Conservation (phyloP, 2,888 invertebrate genomes). For the Acleris sparsana region DNA sequence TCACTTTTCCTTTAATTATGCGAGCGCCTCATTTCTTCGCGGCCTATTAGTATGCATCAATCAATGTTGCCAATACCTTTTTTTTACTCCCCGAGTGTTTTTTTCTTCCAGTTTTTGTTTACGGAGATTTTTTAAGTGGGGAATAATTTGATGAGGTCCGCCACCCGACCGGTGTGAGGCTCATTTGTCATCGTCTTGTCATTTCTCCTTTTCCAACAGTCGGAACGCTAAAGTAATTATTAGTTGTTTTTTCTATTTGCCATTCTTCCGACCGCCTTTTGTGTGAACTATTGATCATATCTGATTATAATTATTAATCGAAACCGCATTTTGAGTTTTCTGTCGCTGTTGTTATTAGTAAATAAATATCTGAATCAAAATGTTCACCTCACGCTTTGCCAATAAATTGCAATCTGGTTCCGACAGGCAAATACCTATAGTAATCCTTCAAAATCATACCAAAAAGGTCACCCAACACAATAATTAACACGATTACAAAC, state of each 20-base stretch:
- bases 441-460: constrained; percentile 17
- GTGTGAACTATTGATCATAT: constrained; percentile 50
- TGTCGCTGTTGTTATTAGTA: neutral
- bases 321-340: neutral
- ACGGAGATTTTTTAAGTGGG: constrained; percentile 82
- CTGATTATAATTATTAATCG: constrained; percentile 21
- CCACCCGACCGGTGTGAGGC: constrained; percentile 81
- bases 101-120: constrained; percentile 79
- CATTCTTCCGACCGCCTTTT: constrained; percentile 49
- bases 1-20: constrained; percentile 82
- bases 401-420: constrained; percentile 5
- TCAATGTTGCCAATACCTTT: constrained; percentile 84
- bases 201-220: constrained; percentile 82
- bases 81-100: constrained; percentile 77
- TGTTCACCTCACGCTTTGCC: neutral
- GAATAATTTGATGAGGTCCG: constrained; percentile 84
- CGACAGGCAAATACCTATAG: constrained; percentile 3
- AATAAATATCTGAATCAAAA: neutral
- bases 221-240: constrained; percentile 81
- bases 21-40: constrained; percentile 80
- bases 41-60: constrained; percentile 84
- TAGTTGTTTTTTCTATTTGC: constrained; percentile 69
- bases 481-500: constrained; percentile 57
- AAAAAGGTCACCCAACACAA: constrained; percentile 21
- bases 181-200: constrained; percentile 85